Evolutionary conservation across 2,888 invertebrate genomes (phyloP).

Genomic region (Yponomeuta cagnagella): DNA sequence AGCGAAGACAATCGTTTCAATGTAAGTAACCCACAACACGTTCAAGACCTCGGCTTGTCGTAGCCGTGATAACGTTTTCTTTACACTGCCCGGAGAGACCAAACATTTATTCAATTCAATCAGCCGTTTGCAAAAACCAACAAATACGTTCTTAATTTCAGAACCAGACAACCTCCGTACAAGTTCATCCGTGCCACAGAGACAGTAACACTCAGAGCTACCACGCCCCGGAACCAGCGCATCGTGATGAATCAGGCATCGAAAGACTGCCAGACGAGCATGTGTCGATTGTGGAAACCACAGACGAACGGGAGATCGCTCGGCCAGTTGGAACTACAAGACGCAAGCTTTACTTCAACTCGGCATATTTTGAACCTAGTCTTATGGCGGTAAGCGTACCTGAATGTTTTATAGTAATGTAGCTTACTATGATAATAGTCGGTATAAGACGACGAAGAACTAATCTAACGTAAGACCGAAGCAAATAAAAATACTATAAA

Average conservation of each 20-base stretch:
- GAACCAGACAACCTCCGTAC: constrained; percentile 80
- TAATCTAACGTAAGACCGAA: no score
- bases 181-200: constrained; percentile 78
- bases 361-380: constrained; percentile 93
- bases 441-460: no score
- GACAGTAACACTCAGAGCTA: constrained; percentile 52
- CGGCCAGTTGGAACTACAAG: constrained; percentile 82
- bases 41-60: no score
- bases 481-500: no score
- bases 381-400: constrained; percentile 80
- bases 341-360: constrained; percentile 90
- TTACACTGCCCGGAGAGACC: no score
- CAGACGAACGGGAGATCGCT: constrained; percentile 82
- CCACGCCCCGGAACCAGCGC: constrained; percentile 43
- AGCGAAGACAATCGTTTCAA: constrained; percentile 52
- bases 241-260: constrained; percentile 75
- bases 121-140: not conserved
- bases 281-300: constrained; percentile 89
- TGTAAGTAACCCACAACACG: constrained; percentile 51
- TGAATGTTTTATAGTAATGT: not conserved
- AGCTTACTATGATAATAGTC: not conserved
- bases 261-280: constrained; percentile 89
- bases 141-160: constrained; percentile 27
- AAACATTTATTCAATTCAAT: no score
- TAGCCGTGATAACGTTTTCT: no score